Evolutionary conservation across 2,113 vertebrate genomes (phyloP), one percentile per base, ranked within the genome.

Genomic region (Xenopus borealis): DNA sequence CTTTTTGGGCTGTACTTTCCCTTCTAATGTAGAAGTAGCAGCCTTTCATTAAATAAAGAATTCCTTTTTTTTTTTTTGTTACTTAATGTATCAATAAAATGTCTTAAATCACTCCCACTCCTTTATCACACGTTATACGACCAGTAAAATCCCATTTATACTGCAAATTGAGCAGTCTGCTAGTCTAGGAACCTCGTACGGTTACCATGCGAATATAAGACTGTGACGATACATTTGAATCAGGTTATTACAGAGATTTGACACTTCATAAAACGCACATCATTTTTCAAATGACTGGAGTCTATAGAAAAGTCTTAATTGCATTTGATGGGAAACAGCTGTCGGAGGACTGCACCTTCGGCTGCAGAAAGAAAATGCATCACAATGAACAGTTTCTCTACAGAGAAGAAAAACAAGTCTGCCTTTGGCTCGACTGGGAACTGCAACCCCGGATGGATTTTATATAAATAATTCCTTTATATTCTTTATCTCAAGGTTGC

Each of bases 31-130:
- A 40, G 33, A 40, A 40, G 33, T 40, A 40, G 33, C 33, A 40
- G 33, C 33, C 33, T 40, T 40, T 40, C 33, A 40, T 40, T 40
- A 40, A 40, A 33, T 27, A 27, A 13, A 33, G 27, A 62, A 62
- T 62, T 10, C 61, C 61, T n/a, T n/a, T n/a, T n/a, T n/a, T n/a
- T n/a, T 62, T 20, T 62, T 62, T 27, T 27, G 20, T 62, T 52
- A 52, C 50, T 52, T 12, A 12, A 52, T 13, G 16, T 12, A 12
- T 16, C 12, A 12, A 14, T 17, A 53, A 53, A 53, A 17, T 53
- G 50, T 53, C 50, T 53, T 12, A 10, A 53, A 14, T 53, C 33
- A 40, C 33, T 14, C 12, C 50, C 50, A 53, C 9, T 53, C 12
- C 50, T 53, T 53, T 53, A 53, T 4, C 5, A 53, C 33, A 40